Evolutionary conservation across 2,888 invertebrate species (phyloP).

Genomic region (Alsophila aescularia): DNA sequence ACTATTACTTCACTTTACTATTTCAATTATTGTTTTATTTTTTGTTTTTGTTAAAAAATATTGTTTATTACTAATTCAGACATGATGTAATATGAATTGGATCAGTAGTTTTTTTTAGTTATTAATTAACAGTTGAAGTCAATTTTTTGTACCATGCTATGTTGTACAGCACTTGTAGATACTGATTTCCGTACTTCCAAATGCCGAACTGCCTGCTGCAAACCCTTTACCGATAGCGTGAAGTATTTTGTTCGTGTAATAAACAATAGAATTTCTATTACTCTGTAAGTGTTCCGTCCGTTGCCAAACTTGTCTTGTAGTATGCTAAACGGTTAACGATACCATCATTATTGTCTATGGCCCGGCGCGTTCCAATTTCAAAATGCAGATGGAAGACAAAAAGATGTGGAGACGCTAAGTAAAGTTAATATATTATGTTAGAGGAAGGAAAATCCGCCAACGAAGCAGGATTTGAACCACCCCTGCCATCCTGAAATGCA

Average conservation of each 20-base stretch:
- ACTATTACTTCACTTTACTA: no score
- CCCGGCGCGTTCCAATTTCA: constrained; percentile 74
- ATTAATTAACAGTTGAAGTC: no score
- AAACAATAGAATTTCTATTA: constrained; percentile 32
- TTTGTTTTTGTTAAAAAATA: no score
- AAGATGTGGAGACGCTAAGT: constrained; percentile 45
- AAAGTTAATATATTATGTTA: neutral
- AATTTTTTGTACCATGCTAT: no score
- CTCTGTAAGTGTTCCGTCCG: constrained; percentile 44
- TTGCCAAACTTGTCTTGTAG: constrained; percentile 75
- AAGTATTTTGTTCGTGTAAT: neutral
- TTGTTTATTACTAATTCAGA: no score
- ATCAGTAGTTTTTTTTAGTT: no score
- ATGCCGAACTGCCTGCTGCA: constrained; percentile 25
- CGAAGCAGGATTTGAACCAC: no score
- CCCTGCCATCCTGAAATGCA: no score
- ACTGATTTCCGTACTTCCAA: neutral
- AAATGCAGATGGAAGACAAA: constrained; percentile 62
- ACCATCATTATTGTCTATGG: constrained; percentile 82
- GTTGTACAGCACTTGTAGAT: no score
- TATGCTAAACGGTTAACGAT: constrained; percentile 81
- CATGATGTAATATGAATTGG: no score
- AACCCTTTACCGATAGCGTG: neutral
- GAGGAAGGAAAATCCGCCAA: no score
- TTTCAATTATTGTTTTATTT: no score